phyloP scores from a whole-genome alignment of 2,113 vertebrate genomes.

The Heteronetta atricapilla region DNA sequence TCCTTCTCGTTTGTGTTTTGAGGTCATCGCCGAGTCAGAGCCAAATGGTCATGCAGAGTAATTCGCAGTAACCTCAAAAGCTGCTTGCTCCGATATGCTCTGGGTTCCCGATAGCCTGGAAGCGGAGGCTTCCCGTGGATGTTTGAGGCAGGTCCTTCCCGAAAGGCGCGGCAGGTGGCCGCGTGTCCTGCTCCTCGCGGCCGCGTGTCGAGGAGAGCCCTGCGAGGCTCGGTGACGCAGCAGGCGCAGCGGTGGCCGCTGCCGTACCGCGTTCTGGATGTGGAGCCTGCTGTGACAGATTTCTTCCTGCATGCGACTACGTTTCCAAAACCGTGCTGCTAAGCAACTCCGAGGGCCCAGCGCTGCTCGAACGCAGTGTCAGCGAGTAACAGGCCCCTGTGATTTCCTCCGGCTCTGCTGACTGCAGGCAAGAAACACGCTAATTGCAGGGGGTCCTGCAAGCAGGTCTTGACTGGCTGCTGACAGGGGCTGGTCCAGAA shows the following conservation, averaged over 20 bases:
- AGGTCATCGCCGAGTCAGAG: not conserved
- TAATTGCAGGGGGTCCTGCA: not conserved
- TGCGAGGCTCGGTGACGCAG: not conserved
- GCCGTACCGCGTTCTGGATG: not conserved
- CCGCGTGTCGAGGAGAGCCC: fast-evolving
- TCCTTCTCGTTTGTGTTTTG: not conserved
- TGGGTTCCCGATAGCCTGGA: not conserved
- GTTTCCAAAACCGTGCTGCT: constrained; percentile 69
- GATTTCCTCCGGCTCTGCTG: not conserved
- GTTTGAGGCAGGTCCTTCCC: not conserved
- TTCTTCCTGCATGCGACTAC: constrained; percentile 31
- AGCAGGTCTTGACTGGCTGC: not conserved
- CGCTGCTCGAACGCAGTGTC: not conserved
- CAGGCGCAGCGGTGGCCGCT: not conserved
- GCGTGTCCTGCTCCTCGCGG: fast-evolving
- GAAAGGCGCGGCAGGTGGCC: fast-evolving
- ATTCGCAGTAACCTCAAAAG: not conserved
- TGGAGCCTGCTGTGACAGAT: constrained; percentile 22
- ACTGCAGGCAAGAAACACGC: not conserved
- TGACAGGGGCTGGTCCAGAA: not conserved
- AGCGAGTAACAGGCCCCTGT: not conserved
- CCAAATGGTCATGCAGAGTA: not conserved
- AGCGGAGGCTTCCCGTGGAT: not conserved
- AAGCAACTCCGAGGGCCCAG: constrained; percentile 39
- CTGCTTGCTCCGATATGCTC: not conserved